phyloP scores from a whole-genome alignment of 2,797 vertebrate species.

The Esox masquinongy region DNA sequence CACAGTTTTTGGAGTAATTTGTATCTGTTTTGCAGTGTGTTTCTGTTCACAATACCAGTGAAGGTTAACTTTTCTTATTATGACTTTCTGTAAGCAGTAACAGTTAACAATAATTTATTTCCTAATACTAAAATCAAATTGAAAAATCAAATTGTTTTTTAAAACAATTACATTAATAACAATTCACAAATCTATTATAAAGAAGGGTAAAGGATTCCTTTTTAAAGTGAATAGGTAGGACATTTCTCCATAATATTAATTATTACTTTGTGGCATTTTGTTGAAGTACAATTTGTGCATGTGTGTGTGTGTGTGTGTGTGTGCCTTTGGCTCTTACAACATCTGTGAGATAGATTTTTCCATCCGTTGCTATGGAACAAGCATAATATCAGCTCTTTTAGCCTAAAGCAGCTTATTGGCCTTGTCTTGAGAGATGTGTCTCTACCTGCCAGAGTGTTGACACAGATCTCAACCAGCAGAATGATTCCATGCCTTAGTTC shows the following conservation, averaged over 20 bases:
- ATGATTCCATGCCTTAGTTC: not conserved
- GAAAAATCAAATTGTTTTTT: too few relatives aligned
- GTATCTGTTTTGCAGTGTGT: too few relatives aligned
- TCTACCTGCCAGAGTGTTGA: not conserved
- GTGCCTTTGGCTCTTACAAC: not conserved
- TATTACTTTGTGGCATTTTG: not conserved
- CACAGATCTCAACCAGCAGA: not conserved
- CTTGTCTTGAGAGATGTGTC: not conserved
- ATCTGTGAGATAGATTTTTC: not conserved
- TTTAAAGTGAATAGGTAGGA: not conserved
- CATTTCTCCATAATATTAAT: not conserved
- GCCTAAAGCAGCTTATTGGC: not conserved
- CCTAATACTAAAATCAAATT: too few relatives aligned
- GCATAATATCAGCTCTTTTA: not conserved
- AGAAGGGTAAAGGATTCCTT: not conserved
- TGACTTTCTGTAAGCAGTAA: too few relatives aligned
- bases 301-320: slow-evolving; percentile 6
- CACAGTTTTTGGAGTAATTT: too few relatives aligned
- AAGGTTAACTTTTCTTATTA: too few relatives aligned
- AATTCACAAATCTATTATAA: too few relatives aligned
- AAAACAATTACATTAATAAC: not conserved
- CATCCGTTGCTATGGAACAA: not conserved
- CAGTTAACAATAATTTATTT: too few relatives aligned
- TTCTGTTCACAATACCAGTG: too few relatives aligned
- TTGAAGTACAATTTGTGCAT: not conserved